Evolutionary conservation across 2,888 invertebrate species (phyloP).

Genomic region (Ochropleura leucogaster): DNA sequence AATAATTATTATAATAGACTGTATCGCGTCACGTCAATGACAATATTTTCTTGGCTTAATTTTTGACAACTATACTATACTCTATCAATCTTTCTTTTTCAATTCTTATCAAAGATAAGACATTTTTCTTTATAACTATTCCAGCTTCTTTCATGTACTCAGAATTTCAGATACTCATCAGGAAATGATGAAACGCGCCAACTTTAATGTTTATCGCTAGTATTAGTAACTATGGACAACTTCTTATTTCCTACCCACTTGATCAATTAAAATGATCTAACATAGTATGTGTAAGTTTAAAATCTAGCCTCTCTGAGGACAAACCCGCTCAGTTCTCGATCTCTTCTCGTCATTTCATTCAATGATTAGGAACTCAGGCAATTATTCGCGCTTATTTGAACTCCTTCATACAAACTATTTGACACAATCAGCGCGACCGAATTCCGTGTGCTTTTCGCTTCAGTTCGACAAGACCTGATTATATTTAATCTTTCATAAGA

Average conservation of each 20-base stretch:
- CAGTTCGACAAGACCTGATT: not conserved
- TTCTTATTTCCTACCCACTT: constrained; percentile 2
- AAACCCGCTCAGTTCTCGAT: not conserved
- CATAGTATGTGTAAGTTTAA: constrained; percentile 8
- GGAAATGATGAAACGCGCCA: not conserved
- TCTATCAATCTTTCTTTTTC: not conserved
- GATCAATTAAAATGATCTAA: constrained; percentile 34
- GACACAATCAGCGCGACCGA: not conserved
- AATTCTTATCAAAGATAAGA: not conserved
- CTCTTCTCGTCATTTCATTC: not conserved
- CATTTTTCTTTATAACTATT: not conserved
- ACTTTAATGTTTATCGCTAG: constrained; percentile 6
- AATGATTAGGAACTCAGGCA: not conserved
- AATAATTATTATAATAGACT: not conserved
- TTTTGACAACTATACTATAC: not conserved
- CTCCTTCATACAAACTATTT: not conserved
- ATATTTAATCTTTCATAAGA: constrained; percentile 3
- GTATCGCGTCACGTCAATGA: not conserved
- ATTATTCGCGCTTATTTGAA: not conserved
- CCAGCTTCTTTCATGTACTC: not conserved
- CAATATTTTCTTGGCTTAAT: not conserved
- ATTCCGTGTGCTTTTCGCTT: not conserved
- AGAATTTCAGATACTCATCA: not conserved
- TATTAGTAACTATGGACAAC: not conserved
- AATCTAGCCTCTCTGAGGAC: not conserved